A percentile compares a stretch with the other conserved stretches of the same genome.
Conservation (phyloP, 2,113 vertebrate genomes). For the Oryzias woworae region DNA sequence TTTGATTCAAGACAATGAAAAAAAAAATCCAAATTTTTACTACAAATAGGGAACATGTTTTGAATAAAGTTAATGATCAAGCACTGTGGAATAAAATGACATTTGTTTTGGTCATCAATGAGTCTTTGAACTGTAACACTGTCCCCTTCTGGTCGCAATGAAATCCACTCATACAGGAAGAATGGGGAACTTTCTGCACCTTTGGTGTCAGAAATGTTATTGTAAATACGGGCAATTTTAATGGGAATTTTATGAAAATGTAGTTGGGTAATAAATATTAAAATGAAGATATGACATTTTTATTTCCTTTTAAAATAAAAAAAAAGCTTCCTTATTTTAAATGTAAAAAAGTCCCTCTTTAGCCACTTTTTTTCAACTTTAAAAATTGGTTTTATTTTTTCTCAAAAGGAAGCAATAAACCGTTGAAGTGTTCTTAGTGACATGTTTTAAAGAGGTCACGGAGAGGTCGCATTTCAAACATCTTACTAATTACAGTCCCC, state of each 20-base stretch:
- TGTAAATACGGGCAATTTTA: no score
- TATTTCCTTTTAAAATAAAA: neutral
- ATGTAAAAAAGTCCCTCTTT: neutral
- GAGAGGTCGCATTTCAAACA: constrained; percentile 33
- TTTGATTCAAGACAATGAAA: no score
- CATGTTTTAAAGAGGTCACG: constrained; percentile 28
- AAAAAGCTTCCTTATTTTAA: no score
- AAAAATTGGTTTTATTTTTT: neutral
- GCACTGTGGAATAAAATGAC: no score
- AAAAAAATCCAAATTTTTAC: no score
- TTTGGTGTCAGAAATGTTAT: neutral
- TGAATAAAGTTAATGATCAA: no score
- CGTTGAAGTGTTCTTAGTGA: constrained; percentile 16
- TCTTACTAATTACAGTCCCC: constrained; percentile 35
- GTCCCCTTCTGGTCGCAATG: constrained; percentile 69
- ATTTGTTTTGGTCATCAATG: neutral
- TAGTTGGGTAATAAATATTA: no score
- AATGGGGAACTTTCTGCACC: neutral
- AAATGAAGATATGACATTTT: neutral
- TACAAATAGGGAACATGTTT: no score
- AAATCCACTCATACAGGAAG: neutral
- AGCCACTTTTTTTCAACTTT: neutral
- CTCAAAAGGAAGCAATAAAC: constrained; percentile 23
- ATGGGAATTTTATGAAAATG: no score
- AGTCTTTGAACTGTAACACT: constrained; percentile 47